Percentiles rank a stretch among this genome's conserved stretches.
phyloP scores from a whole-genome alignment of 2,888 invertebrate genomes.

The Strigamia maritima region DNA sequence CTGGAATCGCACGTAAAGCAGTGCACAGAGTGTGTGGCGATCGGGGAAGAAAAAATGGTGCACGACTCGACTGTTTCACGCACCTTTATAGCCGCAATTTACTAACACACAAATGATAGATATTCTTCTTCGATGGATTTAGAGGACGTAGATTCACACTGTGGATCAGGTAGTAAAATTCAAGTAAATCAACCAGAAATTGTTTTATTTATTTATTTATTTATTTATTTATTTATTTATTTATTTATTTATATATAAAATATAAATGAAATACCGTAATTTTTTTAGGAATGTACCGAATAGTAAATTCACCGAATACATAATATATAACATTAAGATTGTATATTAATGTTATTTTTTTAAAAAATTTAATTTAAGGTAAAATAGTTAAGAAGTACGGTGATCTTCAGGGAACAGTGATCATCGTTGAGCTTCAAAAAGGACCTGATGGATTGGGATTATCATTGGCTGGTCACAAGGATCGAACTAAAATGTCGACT shows the following conservation, averaged over 20 bases:
- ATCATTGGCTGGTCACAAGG: conserved; percentile 88
- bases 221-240: background rate
- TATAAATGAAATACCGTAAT: background rate
- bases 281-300: too few species aligned
- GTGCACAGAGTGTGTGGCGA: background rate
- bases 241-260: background rate
- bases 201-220: background rate
- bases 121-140: conserved; percentile 8
- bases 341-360: background rate
- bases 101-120: background rate
- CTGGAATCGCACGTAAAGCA: background rate
- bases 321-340: too few species aligned
- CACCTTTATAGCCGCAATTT: background rate
- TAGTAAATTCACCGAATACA: too few species aligned
- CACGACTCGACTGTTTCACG: background rate
- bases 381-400: conserved; percentile 92
- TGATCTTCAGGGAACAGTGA: conserved; percentile 63
- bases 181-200: background rate
- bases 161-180: background rate
- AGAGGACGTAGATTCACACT: background rate
- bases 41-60: background rate
- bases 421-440: conserved; percentile 73
- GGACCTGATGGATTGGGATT: conserved; percentile 78
- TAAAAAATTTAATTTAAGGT: conserved; percentile 58
- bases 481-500: conserved; percentile 90